Conservation (phyloP, 92 coral and sea anemone genomes). For the Porites divaricata region DNA sequence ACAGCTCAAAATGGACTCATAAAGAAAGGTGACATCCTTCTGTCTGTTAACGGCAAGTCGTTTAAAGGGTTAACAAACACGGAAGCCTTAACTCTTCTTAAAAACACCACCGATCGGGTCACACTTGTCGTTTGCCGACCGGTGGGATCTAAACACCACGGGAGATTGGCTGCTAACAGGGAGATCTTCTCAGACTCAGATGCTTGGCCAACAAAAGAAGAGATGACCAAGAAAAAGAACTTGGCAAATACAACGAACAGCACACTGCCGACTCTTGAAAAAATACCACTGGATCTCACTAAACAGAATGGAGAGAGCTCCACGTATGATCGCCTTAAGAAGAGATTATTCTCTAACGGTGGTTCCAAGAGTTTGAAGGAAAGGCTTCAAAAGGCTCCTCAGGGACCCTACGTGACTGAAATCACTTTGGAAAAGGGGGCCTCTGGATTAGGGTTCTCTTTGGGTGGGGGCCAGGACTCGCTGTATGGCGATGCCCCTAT, state of each 20-base stretch:
- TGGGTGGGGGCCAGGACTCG: slow-evolving; percentile 96
- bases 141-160: slow-evolving; percentile 49
- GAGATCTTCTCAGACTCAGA: slow-evolving; percentile 58
- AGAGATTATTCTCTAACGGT: slow-evolving; percentile 76
- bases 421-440: slow-evolving; percentile 84
- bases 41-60: slow-evolving; percentile 86
- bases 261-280: slow-evolving; percentile 58
- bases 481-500: slow-evolving; percentile 97
- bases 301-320: slow-evolving; percentile 62
- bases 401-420: slow-evolving; percentile 75
- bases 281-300: slow-evolving; percentile 67
- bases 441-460: slow-evolving; percentile 92
- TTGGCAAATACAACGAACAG: slow-evolving; percentile 33
- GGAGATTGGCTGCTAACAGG: slow-evolving; percentile 46
- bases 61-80: slow-evolving; percentile 78
- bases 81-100: slow-evolving; percentile 73
- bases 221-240: slow-evolving; percentile 65
- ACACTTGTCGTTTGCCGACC: slow-evolving; percentile 90
- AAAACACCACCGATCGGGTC: slow-evolving; percentile 78
- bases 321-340: slow-evolving; percentile 80
- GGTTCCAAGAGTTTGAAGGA: slow-evolving; percentile 74
- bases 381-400: slow-evolving; percentile 65
- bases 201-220: slow-evolving; percentile 95
- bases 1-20: slow-evolving; percentile 89
- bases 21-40: slow-evolving; percentile 85